Evolutionary conservation across 1,140 invertebrate genomes (phyloP), one percentile per base, ranked within the genome.

Genomic region (Xylocopa sonorina): DNA sequence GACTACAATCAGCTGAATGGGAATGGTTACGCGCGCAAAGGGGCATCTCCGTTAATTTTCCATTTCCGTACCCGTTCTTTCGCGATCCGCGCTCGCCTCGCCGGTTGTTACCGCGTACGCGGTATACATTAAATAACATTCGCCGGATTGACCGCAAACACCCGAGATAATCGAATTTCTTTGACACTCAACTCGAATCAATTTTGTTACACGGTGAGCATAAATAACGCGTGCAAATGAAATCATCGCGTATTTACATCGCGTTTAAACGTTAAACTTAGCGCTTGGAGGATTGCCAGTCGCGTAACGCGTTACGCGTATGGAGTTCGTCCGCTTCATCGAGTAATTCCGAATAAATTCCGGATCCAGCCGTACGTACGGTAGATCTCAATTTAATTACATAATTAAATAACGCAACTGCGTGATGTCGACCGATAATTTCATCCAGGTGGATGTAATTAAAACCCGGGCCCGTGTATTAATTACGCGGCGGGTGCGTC

Each of bases 1-100:
- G 46, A 38, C 43, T 51, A 50, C 62, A 71, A 80, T 85, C 83
- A 72, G 57, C 79, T 68, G 48, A 32, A 80, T 55, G 82, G 53
- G 66, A 73, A 84, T 84, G 58, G 67, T 55, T n/a, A n/a, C n/a
- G 57, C 71, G 32, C 48, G 51, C 53, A 57, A 12, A 21, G 18
- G 21, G 29, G 53, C 38, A 69, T 38, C 24, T 62, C 32, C 67
- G 63, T 50, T 63, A n/a, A 66, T 78, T 62, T 63, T 53, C 64
- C 62, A 24, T 62, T 63, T 53, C 64, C 62, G 21, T 21, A n/a
- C 2, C 46, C 38, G 48, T 79, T 79, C 82, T 74, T 79, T 76
- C 27, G n/a, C 21, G 3, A 24, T 60, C 43, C 50, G 50, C 69
- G 24, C 21, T 32, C 9, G 9, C 10, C 4, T n/a, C n/a, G n/a